A percentile compares a stretch with the other conserved stretches of the same genome.
phyloP scores from a whole-genome alignment of 1,140 invertebrate genomes.

The Hormaphis cornu region DNA sequence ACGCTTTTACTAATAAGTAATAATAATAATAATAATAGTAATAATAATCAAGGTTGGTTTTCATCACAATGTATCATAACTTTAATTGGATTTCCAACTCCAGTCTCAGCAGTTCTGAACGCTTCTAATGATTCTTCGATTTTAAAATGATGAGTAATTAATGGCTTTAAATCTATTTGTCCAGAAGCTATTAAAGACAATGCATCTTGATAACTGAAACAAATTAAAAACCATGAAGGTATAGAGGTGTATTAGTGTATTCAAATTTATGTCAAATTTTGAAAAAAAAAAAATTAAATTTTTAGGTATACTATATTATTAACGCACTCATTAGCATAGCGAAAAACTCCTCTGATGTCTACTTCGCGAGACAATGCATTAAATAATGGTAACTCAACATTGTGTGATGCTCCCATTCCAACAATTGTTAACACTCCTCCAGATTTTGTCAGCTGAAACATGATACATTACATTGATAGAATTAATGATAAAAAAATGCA shows the following conservation, averaged over 20 bases:
- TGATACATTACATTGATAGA: slow-evolving; percentile 22
- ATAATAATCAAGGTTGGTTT: neutral
- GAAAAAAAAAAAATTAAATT: neutral
- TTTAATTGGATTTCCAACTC: slow-evolving; percentile 68
- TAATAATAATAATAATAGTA: too few species aligned
- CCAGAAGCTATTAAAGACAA: slow-evolving; percentile 73
- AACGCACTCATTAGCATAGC: slow-evolving; percentile 80
- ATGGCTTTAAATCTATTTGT: slow-evolving; percentile 71
- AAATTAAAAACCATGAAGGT: slow-evolving; percentile 42
- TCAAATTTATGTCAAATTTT: neutral
- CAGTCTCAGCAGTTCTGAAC: slow-evolving; percentile 69
- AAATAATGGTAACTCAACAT: slow-evolving; percentile 66
- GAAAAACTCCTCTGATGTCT: slow-evolving; percentile 82
- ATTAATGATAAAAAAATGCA: neutral
- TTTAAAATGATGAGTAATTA: slow-evolving; percentile 83
- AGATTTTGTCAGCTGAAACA: slow-evolving; percentile 62
- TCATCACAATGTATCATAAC: slow-evolving; percentile 75
- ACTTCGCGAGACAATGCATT: slow-evolving; percentile 73
- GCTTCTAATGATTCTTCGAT: slow-evolving; percentile 77
- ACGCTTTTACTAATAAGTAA: too few species aligned
- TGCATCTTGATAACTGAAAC: slow-evolving; percentile 69
- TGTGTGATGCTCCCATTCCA: slow-evolving; percentile 67
- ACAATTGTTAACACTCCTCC: slow-evolving; percentile 77
- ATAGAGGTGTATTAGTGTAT: neutral
- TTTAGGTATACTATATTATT: neutral